Evolutionary conservation across 2,113 vertebrate species (phyloP), one percentile per base, ranked within the genome.

Genomic region (Meles meles): DNA sequence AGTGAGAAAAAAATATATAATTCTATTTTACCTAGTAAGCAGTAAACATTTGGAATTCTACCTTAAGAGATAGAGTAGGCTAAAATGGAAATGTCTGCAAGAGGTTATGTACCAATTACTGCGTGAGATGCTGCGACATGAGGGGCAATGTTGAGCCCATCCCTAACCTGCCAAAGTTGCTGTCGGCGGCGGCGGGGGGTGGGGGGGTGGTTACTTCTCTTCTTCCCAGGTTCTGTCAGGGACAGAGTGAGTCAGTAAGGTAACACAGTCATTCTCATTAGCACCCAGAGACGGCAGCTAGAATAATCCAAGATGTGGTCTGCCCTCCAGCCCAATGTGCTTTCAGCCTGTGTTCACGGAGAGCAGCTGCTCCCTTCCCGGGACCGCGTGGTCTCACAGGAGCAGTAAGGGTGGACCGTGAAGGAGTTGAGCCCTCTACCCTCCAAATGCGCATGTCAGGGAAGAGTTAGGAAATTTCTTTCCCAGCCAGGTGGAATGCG

Each of bases 161-260:
- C 44, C 6, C 44, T 44, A n/a, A 9, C 20, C 61, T 27, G 15
- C 27, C 23, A 18, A 76, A 52, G 49, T 37, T 83, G 25, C 29
- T 96, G 0, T 29, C 34, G 10, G n/a, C n/a, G n/a, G n/a, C n/a
- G n/a, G n/a, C n/a, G n/a, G n/a, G n/a, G n/a, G n/a, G n/a, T n/a
- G n/a, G n/a, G n/a, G n/a, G n/a, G n/a, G n/a, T n/a, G n/a, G 34
- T 37, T 61, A 10, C 86, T 67, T 86, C 18, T 14, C 15, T 47
- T 77, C 52, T 91, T 84, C 63, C 29, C 31, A 52, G 39, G 84
- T 31, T 94, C 77, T 96, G 67, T 88, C 44, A 47, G 17, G 47
- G 39, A 76, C 57, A 82, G 79, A 92, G 89, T 76, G 18, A 89
- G 39, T 85, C 77, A 97, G 61, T 34, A 44, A 97, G 63, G 86